Evolutionary conservation across 2,113 vertebrate genomes (phyloP), one percentile per base, ranked within the genome.

Genomic region (Xyrauchen texanus): DNA sequence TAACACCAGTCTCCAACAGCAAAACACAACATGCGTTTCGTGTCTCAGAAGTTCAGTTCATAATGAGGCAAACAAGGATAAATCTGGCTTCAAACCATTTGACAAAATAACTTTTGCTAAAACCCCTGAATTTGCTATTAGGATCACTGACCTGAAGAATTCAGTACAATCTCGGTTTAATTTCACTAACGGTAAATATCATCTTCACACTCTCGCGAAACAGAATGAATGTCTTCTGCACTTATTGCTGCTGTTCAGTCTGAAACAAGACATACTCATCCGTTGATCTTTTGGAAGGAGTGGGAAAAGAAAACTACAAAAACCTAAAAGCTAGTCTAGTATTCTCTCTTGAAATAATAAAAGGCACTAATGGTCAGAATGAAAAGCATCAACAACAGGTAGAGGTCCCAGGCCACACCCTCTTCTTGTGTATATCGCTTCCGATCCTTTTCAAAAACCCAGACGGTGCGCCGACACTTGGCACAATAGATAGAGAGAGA

Each of bases 361-460:
- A 98, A 99, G 97, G 97, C 97, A 99, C 97, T 96, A 95, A 95
- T 93, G 97, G 97, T 94, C 94, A 93, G 90, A 94, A 95, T 92
- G 88, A 89, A 92, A 76, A 34, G 21, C 21, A 34, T 87, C 89
- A 92, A 93, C 88, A 89, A 87, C 63, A 34, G 21, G 21, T 34
- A 34, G 3, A 34, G 21, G 21, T 34, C 21, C 1, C 21, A 3
- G 21, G 21, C 21, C 21, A 34, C 21, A 34, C 21, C 21, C 21
- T 34, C 21, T 34, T 34, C 21, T 34, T 34, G 21, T 34, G 21
- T 34, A 34, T 34, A 34, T 1, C 21, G 21, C 21, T 34, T 34
- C 21, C 21, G 21, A 34, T 34, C 21, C 21, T 34, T 34, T 34
- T 34, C 21, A 34, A 84, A 87, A 74, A 91, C 93, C 87, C 91